Base-by-base conservation (phyloP, 1,140 invertebrate species). In the Triops cancriformis region DNA sequence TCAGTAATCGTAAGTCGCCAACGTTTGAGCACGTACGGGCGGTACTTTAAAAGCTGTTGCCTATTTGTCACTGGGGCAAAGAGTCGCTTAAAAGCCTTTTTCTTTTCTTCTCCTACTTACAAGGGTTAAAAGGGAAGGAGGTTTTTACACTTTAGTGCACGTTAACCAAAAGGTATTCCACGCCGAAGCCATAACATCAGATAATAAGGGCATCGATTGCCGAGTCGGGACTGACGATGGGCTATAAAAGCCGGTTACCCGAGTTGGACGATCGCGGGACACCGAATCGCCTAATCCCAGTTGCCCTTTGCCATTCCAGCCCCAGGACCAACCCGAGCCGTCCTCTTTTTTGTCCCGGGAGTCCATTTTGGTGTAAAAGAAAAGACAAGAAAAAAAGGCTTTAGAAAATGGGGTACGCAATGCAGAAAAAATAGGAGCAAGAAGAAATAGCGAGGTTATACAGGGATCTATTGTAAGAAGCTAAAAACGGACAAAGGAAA, bases 271-370 rank as follows among this genome's bases (percentile, higher is more conserved):
- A 64, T 78, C 77, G 51, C 72, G 41, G 42, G 77, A 74, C 73
- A 31, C 31, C 72, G 27, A 73, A 45, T 78, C 77, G 73, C 77
- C 77, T 26, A 45, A 14, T 73, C 77, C 77, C 27, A 78, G 72
- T 42, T 78, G 77, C 27, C 77, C 77, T 73, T 73, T 45, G 42
- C 72, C 72, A 73, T 78, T 78, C 77, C 77, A 78, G 26, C 77
- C 77, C 77, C 77, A 78, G 12, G 77, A 73, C 77, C 77, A 78
- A 12, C 77, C 77, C 26, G 77, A 73, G 73, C 72, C 72, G 51
- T 78, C 41, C 41, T 42, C 77, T 78, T 43, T 26, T 74, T 43
- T 37, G 23, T 37, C 7, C 31, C n/a, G n/a, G n/a, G 31, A 73
- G 23, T 77, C 28, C 27, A 28, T 72, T 72, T 43, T 31, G 37